Conservation (phyloP, 2,113 vertebrate species). For the Macheiramphus alcinus region DNA sequence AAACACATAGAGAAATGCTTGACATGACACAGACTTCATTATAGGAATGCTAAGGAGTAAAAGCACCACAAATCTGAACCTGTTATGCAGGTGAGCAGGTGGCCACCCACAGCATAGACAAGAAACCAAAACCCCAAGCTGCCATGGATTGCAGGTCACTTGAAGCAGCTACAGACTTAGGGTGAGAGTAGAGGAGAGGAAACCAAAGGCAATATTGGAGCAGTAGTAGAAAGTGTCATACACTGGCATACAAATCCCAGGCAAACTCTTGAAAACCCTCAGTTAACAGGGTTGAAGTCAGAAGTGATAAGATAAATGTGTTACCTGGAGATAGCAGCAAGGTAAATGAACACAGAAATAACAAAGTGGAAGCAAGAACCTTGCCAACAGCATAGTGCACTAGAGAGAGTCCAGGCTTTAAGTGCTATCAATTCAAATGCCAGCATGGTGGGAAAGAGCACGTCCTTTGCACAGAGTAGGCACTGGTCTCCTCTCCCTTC, state of each 20-base stretch:
- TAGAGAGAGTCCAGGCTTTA: neutral
- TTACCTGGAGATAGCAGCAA: neutral
- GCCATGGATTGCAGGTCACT: neutral
- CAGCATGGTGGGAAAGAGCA: neutral
- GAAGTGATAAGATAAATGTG: neutral
- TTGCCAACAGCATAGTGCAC: neutral
- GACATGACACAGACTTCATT: neutral
- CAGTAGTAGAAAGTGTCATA: neutral
- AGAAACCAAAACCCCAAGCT: neutral
- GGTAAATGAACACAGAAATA: neutral
- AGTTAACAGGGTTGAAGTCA: neutral
- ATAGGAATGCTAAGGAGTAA: neutral
- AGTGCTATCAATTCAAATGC: neutral
- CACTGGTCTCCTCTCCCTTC: neutral
- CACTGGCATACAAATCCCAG: neutral
- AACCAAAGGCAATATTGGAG: neutral
- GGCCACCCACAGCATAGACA: neutral
- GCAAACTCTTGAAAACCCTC: neutral
- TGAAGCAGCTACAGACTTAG: neutral
- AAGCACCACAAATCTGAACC: neutral
- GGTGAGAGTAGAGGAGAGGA: neutral
- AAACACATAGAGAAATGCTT: neutral
- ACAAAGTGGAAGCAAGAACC: neutral
- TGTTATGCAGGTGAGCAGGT: neutral
- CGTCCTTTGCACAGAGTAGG: fast-evolving